These are phyloP conservation scores for Catocala sponsa DNA, from an alignment of 2,888 invertebrate species.

Conservation along the genomic window DNA sequence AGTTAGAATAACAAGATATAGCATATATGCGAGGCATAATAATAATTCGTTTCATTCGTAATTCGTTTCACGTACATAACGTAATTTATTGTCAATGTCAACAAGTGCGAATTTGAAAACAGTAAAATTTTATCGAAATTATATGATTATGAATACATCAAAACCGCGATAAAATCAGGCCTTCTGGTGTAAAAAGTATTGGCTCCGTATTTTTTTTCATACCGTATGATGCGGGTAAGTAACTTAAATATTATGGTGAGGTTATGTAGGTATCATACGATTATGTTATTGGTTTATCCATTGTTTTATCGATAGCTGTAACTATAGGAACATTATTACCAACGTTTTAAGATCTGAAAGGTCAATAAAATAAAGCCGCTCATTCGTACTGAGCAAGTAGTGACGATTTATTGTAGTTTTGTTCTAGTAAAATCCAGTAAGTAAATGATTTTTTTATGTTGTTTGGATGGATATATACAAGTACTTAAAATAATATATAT, in stretches of 20 bases:
- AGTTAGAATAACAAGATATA: too few species aligned
- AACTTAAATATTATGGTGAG: not conserved
- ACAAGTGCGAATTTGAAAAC: conserved; percentile 9
- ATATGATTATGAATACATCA: too few species aligned
- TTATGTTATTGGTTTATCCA: conserved; percentile 4
- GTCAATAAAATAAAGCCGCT: conserved; percentile 3
- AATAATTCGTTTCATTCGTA: too few species aligned
- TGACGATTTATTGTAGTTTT: not conserved
- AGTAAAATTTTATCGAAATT: conserved; percentile 2
- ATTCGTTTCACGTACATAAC: not conserved
- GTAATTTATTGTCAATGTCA: conserved; percentile 9
- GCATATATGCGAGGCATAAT: too few species aligned
- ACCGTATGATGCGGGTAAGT: conserved; percentile 58
- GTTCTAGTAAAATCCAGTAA: not conserved
- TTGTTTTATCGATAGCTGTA: conserved; percentile 3
- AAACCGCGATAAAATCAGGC: not conserved
- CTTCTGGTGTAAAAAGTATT: not conserved
- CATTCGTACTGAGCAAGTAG: not conserved
- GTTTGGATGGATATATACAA: too few species aligned
- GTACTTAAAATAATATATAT: too few species aligned
- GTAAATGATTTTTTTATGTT: too few species aligned
- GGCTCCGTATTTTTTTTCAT: conserved; percentile 3
- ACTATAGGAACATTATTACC: conserved; percentile 9
- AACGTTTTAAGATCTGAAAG: conserved; percentile 1
- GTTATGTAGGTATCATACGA: conserved; percentile 18